Percentiles rank a stretch among this genome's conserved stretches.
These are phyloP conservation scores for Trisateles emortualis DNA, from an alignment of 2,888 invertebrate species.

Conservation along the genomic window DNA sequence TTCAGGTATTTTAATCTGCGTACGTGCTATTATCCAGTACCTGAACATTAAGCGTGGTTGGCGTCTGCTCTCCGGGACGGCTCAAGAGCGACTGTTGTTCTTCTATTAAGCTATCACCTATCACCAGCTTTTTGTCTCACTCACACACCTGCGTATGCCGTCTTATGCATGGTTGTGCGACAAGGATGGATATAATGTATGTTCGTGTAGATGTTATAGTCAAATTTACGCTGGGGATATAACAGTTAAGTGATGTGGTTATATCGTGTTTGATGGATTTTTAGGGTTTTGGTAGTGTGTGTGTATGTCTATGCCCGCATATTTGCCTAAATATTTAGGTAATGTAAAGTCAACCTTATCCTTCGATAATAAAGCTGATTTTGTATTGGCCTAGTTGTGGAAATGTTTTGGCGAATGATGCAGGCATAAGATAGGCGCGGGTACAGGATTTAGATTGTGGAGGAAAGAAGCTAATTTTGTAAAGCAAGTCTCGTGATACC, in stretches of 20 bases:
- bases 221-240: constrained; percentile 14
- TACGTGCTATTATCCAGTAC: constrained; percentile 95
- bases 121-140: constrained; percentile 53
- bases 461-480: no score
- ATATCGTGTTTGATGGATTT: constrained; percentile 17
- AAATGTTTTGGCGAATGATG: background rate
- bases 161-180: constrained; percentile 49
- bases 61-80: constrained; percentile 94
- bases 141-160: constrained; percentile 49
- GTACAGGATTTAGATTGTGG: background rate
- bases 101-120: constrained; percentile 88
- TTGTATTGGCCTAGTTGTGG: background rate
- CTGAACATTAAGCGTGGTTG: constrained; percentile 96
- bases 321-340: background rate
- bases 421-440: background rate
- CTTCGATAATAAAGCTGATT: background rate
- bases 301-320: background rate
- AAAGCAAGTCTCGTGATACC: no score
- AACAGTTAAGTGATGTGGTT: constrained; percentile 7
- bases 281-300: constrained; percentile 12
- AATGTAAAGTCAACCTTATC: background rate
- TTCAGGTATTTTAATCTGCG: constrained; percentile 93
- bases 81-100: constrained; percentile 95
- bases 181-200: constrained; percentile 53
- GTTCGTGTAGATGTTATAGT: constrained; percentile 43